Base-by-base conservation (phyloP, 1,140 invertebrate species). In the Monochamus saltuarius region DNA sequence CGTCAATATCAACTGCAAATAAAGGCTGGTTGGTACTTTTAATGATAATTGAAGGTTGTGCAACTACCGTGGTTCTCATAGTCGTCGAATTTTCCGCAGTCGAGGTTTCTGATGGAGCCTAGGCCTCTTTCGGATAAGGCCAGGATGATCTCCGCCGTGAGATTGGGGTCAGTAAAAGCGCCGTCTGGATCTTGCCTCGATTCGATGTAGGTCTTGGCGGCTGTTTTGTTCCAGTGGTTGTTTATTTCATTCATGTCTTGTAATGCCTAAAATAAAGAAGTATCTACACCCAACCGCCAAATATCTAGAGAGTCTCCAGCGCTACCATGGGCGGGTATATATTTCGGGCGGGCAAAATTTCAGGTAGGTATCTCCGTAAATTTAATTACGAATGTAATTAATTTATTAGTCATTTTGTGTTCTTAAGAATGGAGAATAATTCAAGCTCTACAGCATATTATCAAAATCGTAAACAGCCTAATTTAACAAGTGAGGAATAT, bases 91-190 rank as follows among this genome's bases (percentile, higher is more conserved):
- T 83, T 80, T 22, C 83, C 84, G 67, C 88, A 89, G 57, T 89
- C 85, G 1, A 89, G 75, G 1, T 83, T 84, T 7, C 87, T 78
- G 4, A 90, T 85, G 2, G 83, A 83, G 0, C 86, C 84, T 10
- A 90, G 70, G 1, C 87, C 85, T 34, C 84, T 84, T 10, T 68
- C 67, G 14, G 68, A 67, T 1, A 92, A 75, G 0, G 89, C 89
- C 6, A 92, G 77, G 2, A 92, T 82, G 4, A 88, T 88, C 63
- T 89, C 87, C 1, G 89, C 87, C 0, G 90, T 93, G 6, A 84
- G 81, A 0, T 85, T 83, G 4, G 90, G 82, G 58, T 86, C 85
- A 13, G 84, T 87, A 79, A 91, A 93, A 0, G 89, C 89, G 6
- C 91, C 91, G 67, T 91, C 88, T 1, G 82, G 73, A 17, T 82